Evolutionary conservation across 2,888 invertebrate genomes (phyloP), one percentile per base, ranked within the genome.

Genomic region (Cryptus armator): DNA sequence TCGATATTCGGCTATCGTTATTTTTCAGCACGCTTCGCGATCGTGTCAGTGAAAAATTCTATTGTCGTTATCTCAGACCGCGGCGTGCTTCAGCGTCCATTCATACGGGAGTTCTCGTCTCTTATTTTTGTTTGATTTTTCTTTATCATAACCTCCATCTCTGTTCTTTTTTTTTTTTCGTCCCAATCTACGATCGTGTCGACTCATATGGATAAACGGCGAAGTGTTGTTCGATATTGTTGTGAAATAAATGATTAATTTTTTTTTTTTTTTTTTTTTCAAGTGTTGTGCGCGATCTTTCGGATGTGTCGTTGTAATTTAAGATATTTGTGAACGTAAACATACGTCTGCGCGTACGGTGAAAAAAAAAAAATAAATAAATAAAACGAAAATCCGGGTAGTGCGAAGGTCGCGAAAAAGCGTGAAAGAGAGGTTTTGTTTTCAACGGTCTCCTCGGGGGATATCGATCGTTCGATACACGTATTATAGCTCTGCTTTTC

Each of bases 381-480:
- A 37, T 5, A 37, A 56, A 19, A 9, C 9, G 56, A 56, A 37
- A 37, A 37, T 37, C 37, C 37, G 37, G 7, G 37, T 7, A 37
- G 24, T 12, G 10, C 37, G 51, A 5, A n/a, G 16, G 16, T 32
- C 51, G 51, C n/a, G 53, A 37, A 53, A 37, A 16, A 3, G 56
- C 56, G 56, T 24, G 56, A 9, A 19, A 66, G 19, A 66, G 37
- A 14, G 62, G n/a, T 29, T 62, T n/a, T 29, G 24, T 68, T 62
- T 19, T 48, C 46, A 14, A 48, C 32, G 64, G 43, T 19, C 24
- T 12, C 46, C 10, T 12, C 37, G 37, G n/a, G 37, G 10, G 53
- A 76, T 77, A 77, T 82, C 77, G 82, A 77, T 77, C 77, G 76
- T 72, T 82, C 62, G 75, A 76, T 81, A 81, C 70, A 71, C 10